A percentile compares a stretch with the other conserved stretches of the same genome.
These are phyloP conservation scores for Tetragnatha montana DNA, from an alignment of 2,888 invertebrate genomes.

Conservation along the genomic window DNA sequence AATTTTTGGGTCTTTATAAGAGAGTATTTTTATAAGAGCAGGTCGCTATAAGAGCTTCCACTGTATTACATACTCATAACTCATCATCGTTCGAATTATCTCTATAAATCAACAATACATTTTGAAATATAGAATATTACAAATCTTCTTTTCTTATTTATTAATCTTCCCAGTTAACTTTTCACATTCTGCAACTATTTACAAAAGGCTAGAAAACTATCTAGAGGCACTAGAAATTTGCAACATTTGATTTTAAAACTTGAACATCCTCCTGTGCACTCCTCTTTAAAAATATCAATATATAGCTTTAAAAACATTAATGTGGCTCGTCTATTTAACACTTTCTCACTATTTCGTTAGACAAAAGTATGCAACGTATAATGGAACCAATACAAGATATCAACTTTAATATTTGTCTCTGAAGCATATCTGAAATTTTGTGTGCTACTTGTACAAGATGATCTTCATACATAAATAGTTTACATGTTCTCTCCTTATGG, in stretches of 20 bases:
- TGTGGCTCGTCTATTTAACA: slow-evolving; percentile 38
- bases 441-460: slow-evolving; percentile 14
- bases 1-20: too few relatives aligned
- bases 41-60: too few relatives aligned
- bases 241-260: slow-evolving; percentile 61
- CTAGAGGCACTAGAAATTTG: slow-evolving; percentile 61
- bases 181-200: slow-evolving; percentile 21
- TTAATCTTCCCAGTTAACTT: background rate
- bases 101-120: background rate
- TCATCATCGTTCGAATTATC: background rate
- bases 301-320: slow-evolving; percentile 52
- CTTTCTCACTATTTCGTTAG: slow-evolving; percentile 43
- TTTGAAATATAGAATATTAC: slow-evolving; percentile 1
- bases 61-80: too few relatives aligned
- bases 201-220: slow-evolving; percentile 58
- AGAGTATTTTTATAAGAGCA: too few relatives aligned
- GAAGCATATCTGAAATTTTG: slow-evolving; percentile 22
- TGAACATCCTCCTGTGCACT: slow-evolving; percentile 43
- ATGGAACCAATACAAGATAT: slow-evolving; percentile 16
- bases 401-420: slow-evolving; percentile 15
- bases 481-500: slow-evolving; percentile 44
- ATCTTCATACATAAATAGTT: slow-evolving; percentile 15
- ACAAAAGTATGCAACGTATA: slow-evolving; percentile 32
- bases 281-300: slow-evolving; percentile 55
- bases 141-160: slow-evolving; percentile 19